Percentiles rank a stretch among this genome's conserved stretches.
These are phyloP conservation scores for Amyelois transitella DNA, from an alignment of 1,140 invertebrate species.

Conservation along the genomic window DNA sequence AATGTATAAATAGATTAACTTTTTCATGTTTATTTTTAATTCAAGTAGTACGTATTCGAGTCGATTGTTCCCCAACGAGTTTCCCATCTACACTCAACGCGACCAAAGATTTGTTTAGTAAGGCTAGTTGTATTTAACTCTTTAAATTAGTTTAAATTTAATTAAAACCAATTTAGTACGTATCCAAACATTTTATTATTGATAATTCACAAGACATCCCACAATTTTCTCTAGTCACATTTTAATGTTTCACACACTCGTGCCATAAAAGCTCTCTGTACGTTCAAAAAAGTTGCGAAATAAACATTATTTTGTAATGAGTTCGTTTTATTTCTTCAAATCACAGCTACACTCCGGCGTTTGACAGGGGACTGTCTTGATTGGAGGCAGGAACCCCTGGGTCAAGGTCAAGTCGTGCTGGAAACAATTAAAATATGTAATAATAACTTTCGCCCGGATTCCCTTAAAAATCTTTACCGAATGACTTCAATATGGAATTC, in stretches of 20 bases:
- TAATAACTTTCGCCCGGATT: no score
- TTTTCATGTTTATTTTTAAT: no score
- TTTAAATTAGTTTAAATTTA: constrained; percentile 34
- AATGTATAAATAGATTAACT: no score
- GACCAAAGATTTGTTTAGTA: constrained; percentile 53
- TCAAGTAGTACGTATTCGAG: constrained; percentile 6
- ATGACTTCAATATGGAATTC: no score
- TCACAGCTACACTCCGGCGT: constrained; percentile 22
- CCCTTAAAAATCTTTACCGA: no score
- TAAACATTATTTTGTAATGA: constrained; percentile 47
- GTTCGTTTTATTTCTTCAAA: constrained; percentile 41
- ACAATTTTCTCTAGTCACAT: constrained; percentile 52
- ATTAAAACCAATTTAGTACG: constrained; percentile 19
- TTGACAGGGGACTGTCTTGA: constrained; percentile 17
- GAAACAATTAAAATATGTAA: no score
- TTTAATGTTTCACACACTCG: constrained; percentile 20
- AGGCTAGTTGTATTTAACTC: constrained; percentile 37
- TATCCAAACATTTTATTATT: constrained; percentile 8
- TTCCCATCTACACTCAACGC: constrained; percentile 45
- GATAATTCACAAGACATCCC: constrained; percentile 20
- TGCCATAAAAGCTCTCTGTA: constrained; percentile 51
- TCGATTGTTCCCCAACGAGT: constrained; percentile 14
- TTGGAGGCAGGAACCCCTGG: constrained; percentile 12
- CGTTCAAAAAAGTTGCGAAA: constrained; percentile 30
- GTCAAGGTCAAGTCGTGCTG: constrained; percentile 9